Evolutionary conservation across 2,113 vertebrate species (phyloP), one percentile per base, ranked within the genome.

Genomic region (Oxygymnocypris stewartii): DNA sequence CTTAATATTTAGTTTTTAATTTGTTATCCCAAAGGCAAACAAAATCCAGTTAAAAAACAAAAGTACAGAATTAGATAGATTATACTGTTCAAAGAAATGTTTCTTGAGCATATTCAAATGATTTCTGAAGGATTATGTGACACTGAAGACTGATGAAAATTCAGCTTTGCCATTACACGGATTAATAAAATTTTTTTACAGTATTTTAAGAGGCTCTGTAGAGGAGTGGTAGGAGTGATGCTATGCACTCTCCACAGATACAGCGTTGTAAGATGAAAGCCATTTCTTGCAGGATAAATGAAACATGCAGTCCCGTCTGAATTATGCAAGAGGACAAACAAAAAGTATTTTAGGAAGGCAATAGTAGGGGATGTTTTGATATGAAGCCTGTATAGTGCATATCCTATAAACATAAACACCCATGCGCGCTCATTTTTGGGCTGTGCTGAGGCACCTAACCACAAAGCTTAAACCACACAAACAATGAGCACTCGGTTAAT

Each of bases 221-320:
- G 40, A 77, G 7, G 23, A 44, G 40, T 18, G n/a, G 42, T 47
- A 54, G 49, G 14, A 78, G 4, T 9, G 49, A 18, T 78, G 16
- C 44, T 49, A 35, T 54, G 28, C 1, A 16, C 54, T 6, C 28
- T 54, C 76, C 25, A 54, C 6, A 54, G 28, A 78, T 51, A 49
- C n/a, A 54, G 16, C 18, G 14, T 54, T 54, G 25, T 35, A 63
- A 81, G 79, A 28, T 44, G 47, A 82, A 82, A 71, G 63, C 28
- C 10, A 69, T 82, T 82, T 69, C 63, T 82, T 82, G 44, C 0
- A 61, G 40, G 63, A 71, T 37, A 71, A 82, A 82, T 71, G 63
- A 20, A 71, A 67, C 63, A 51, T 54, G 81, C 31, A 35, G 61
- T 71, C 44, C 28, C 81, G 71, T 71, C 11, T 82, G 63, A 82